Percentiles rank a stretch among this genome's conserved stretches.
These are phyloP conservation scores for Pyrochroa serraticornis DNA, from an alignment of 2,888 invertebrate species.

Conservation along the genomic window DNA sequence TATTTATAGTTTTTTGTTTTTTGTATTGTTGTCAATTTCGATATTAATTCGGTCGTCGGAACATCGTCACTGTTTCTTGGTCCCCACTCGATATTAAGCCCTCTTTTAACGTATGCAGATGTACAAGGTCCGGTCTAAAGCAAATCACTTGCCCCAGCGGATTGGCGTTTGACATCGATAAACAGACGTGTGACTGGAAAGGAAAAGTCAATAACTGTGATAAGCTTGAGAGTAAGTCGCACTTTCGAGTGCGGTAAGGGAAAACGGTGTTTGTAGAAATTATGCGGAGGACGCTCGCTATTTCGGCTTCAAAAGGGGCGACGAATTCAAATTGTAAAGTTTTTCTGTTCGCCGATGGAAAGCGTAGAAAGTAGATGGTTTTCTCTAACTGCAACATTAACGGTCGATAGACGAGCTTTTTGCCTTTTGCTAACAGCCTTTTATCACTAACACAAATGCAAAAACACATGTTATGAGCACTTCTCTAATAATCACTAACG, in stretches of 20 bases:
- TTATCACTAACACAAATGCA: too few species aligned
- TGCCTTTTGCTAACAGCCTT: constrained; percentile 20
- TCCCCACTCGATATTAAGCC: constrained; percentile 39
- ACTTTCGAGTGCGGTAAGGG: constrained; percentile 44
- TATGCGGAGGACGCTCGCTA: constrained; percentile 15
- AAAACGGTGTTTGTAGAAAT: constrained; percentile 31
- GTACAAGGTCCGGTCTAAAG: constrained; percentile 94
- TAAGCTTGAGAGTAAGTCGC: constrained; percentile 93
- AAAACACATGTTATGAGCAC: too few species aligned
- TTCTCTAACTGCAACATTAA: constrained; percentile 20
- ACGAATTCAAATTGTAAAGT: constrained; percentile 16
- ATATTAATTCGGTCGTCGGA: constrained; percentile 2
- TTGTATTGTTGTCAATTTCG: background rate
- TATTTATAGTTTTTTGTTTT: background rate
- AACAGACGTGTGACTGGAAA: constrained; percentile 99
- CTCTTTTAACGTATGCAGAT: constrained; percentile 64
- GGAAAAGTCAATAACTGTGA: constrained; percentile 97
- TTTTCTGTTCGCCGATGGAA: constrained; percentile 7
- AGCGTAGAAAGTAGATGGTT: constrained; percentile 32
- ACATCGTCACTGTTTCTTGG: constrained; percentile 50
- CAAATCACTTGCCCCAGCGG: constrained; percentile 96
- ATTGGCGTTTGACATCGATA: constrained; percentile 96
- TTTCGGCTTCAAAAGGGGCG: constrained; percentile 23
- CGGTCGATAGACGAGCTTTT: constrained; percentile 24
- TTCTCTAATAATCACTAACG: too few species aligned